Base-by-base conservation (phyloP, 2,888 invertebrate species). In the Oscheius onirici region DNA sequence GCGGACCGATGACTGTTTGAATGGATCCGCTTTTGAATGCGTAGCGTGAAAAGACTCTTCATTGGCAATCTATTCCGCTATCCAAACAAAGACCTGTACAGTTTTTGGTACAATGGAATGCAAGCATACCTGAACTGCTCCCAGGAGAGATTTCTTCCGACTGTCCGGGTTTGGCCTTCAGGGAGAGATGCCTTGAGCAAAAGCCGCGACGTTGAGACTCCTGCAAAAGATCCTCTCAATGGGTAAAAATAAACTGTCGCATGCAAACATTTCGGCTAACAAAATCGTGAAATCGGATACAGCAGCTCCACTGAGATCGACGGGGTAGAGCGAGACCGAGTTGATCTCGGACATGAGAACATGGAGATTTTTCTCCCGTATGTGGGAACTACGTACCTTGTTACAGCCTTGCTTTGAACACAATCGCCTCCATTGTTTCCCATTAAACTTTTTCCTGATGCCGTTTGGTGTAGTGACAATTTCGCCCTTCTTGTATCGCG, bases 361-460 rank as follows among this genome's bases (percentile, higher is more conserved):
- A 8, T 3, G 8, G 34, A 34, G 34, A 34, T 34, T 34, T 34
- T 34, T 34, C 34, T 34, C 0, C 3, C 34, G 34, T 34, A 34
- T 34, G 34, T 34, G 8, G 5, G 8, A 34, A 34, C 34, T 6
- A 20, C 72, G 49, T 57, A 83, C 85, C 80, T 85, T 86, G 67
- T 82, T 85, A 71, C 84, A 85, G 24, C 94, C 94, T 86, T 94
- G 94, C 89, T 94, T 94, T 73, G 95, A 95, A 90, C 97, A 99
- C 77, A 99, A 91, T 84, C 97, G 91, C 76, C 97, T 91, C 99
- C 97, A 99, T 89, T 99, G 99, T 90, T 99, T 99, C 44, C 99
- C 99, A 90, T 99, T 99, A 90, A 95, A 99, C 90, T 97, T 99
- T 90, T 99, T 99, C 15, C 97, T 91, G 84, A 99, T 95, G 79